Base-by-base conservation (phyloP, 1,140 invertebrate genomes). In the Coptotermes formosanus region DNA sequence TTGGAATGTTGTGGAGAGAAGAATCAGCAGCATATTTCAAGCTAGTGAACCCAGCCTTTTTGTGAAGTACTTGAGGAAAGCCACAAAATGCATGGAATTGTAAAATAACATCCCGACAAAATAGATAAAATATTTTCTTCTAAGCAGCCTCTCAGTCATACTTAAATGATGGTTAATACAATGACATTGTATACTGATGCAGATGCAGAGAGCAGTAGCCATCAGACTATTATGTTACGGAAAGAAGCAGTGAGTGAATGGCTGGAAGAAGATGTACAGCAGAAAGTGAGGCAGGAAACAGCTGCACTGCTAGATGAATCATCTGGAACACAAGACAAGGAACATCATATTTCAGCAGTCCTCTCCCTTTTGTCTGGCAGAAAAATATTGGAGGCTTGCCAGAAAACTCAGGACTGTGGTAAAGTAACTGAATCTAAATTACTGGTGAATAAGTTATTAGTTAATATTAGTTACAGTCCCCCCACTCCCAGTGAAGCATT, bases 181-280 rank as follows among this genome's bases (percentile, higher is more conserved):
- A 19, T 55, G 52, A 55, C 12, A 19, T 55, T 55, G 52, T 55
- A 21, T 55, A 55, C 25, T 52, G 83, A n/a, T 84, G 30, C n/a
- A 48, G 44, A 48, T 82, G 75, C 75, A 82, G 75, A 82, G 11
- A 44, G 11, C 0, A 82, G 81, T 85, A 85, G 84, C 43, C 92
- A 91, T 88, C 87, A 88, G 21, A 89, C 91, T 81, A 90, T 92
- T 6, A 92, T 93, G 89, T 90, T 92, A 14, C 90, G 95, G 87
- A 91, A 93, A 89, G 92, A 94, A 88, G 93, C 93, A 2, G 89
- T 95, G 21, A 93, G 93, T 64, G 90, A 92, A 45, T 95, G 95
- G 95, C 89, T 95, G 8, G 91, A 92, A 87, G 89, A 87, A 25
- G 91, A 92, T 21, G 90, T 92, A 30, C 87, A 90, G 30, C 88